phyloP scores from a whole-genome alignment of 2,113 vertebrate species.

The Ptychochromis oligacanthus region DNA sequence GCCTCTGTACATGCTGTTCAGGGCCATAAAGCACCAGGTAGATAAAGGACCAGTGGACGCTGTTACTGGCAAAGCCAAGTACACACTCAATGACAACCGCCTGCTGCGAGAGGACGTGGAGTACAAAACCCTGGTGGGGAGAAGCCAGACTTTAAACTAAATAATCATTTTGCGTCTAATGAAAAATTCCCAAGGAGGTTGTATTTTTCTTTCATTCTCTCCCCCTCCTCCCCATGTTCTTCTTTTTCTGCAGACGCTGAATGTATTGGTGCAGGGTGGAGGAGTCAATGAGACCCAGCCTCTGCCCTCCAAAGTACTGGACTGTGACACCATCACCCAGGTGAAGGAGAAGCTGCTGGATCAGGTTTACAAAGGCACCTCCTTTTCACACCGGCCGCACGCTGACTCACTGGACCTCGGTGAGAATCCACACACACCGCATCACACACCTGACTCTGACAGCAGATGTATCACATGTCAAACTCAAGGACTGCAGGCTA shows the following conservation, averaged over 20 bases:
- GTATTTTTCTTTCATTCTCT: neutral
- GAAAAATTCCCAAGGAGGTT: neutral
- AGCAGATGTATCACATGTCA: neutral
- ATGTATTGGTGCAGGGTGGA: constrained; percentile 85
- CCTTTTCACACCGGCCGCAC: constrained; percentile 91
- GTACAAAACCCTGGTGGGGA: constrained; percentile 91
- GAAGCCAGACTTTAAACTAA: neutral
- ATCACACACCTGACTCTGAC: too few species aligned
- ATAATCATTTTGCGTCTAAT: neutral
- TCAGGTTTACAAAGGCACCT: constrained; percentile 92
- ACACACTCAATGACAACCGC: constrained; percentile 96
- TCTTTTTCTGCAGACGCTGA: constrained; percentile 85
- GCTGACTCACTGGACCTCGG: constrained; percentile 92
- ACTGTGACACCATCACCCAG: constrained; percentile 96
- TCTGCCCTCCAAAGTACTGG: constrained; percentile 89
- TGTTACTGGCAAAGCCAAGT: constrained; percentile 97
- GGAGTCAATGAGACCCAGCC: constrained; percentile 86
- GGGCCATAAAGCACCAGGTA: constrained; percentile 98
- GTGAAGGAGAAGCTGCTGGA: constrained; percentile 98
- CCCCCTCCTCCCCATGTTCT: too few species aligned
- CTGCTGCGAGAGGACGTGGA: constrained; percentile 95
- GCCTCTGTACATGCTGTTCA: constrained; percentile 96
- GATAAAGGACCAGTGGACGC: constrained; percentile 97
- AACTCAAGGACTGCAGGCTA: neutral
- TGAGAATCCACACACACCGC: constrained; percentile 69